phyloP scores from a whole-genome alignment of 2,888 invertebrate species.

The Eupithecia dodoneata region DNA sequence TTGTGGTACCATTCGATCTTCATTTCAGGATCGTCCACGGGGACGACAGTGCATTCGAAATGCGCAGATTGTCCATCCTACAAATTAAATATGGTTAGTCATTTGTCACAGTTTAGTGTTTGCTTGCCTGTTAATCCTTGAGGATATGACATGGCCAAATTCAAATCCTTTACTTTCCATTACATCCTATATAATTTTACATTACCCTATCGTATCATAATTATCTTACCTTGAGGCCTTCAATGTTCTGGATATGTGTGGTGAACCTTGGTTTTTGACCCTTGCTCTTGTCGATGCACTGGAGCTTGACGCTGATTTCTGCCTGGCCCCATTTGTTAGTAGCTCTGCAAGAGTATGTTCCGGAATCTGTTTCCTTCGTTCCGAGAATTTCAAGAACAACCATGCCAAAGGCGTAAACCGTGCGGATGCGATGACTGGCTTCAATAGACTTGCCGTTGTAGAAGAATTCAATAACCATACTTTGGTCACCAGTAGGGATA shows the following conservation, averaged over 20 bases:
- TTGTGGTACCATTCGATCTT: constrained; percentile 99
- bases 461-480: constrained; percentile 98
- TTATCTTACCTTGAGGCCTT: constrained; percentile 86
- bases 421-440: constrained; percentile 95
- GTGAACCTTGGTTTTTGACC: constrained; percentile 95
- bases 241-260: constrained; percentile 92
- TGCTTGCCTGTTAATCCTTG: background rate
- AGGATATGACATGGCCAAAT: background rate
- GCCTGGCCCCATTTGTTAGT: constrained; percentile 95
- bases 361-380: constrained; percentile 96
- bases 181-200: background rate
- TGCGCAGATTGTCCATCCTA: constrained; percentile 95
- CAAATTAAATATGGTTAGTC: background rate
- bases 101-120: background rate
- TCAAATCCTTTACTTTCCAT: too few species aligned
- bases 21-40: constrained; percentile 96
- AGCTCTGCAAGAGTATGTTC: constrained; percentile 94
- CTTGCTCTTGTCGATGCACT: constrained; percentile 92
- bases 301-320: constrained; percentile 92
- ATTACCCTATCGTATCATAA: background rate
- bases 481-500: constrained; percentile 96
- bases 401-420: constrained; percentile 98
- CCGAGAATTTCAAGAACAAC: constrained; percentile 98
- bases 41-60: constrained; percentile 97
- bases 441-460: constrained; percentile 95